Evolutionary conservation across 2,113 vertebrate species (phyloP).

Genomic region (Eptesicus fuscus): DNA sequence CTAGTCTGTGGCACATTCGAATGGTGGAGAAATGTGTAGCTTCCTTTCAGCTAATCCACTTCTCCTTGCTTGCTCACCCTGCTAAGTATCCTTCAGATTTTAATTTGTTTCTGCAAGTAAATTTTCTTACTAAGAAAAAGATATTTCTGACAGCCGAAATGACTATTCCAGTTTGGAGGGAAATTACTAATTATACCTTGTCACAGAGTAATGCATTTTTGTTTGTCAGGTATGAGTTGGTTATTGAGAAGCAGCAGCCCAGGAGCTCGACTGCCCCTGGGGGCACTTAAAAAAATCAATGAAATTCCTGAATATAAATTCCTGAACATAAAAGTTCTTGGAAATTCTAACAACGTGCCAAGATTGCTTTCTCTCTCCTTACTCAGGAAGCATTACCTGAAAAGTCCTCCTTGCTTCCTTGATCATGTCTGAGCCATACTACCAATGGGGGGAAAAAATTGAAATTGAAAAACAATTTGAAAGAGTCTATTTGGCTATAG

Average conservation of each 20-base stretch:
- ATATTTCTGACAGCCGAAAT: slow-evolving; percentile 60
- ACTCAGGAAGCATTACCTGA: background rate
- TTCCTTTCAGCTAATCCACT: background rate
- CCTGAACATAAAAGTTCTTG: slow-evolving; percentile 44
- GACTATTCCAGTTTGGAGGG: slow-evolving; percentile 56
- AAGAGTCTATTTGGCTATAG: background rate
- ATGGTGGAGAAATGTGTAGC: background rate
- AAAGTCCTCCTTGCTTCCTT: background rate
- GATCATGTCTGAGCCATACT: background rate
- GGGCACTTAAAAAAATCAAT: background rate
- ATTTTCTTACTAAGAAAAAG: slow-evolving; percentile 44
- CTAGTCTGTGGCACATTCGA: background rate
- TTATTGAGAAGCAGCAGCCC: slow-evolving; percentile 40
- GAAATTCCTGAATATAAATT: slow-evolving; percentile 52
- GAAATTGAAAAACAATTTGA: background rate
- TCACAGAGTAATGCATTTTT: slow-evolving; percentile 55
- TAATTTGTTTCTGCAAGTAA: slow-evolving; percentile 59
- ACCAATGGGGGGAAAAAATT: background rate
- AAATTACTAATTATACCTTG: slow-evolving; percentile 70
- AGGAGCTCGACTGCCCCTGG: background rate
- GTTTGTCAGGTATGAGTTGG: slow-evolving; percentile 51
- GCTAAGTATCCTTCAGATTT: slow-evolving; percentile 27
- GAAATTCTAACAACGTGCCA: slow-evolving; percentile 4
- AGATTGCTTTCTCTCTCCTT: background rate
- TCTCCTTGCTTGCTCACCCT: background rate